These are phyloP conservation scores for Byasa hedistus DNA, from an alignment of 2,888 invertebrate species.

Conservation along the genomic window DNA sequence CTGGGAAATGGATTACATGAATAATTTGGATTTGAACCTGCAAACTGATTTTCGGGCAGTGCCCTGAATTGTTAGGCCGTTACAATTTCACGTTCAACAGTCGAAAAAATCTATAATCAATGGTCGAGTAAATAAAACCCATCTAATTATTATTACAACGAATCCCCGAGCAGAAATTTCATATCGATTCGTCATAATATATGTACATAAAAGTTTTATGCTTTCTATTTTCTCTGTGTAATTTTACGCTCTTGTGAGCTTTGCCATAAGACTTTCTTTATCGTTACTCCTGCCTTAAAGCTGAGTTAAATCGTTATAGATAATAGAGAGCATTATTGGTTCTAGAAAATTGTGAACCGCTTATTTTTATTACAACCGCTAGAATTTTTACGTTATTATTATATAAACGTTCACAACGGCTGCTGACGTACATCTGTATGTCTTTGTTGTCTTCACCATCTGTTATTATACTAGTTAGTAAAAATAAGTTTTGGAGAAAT, in stretches of 20 bases:
- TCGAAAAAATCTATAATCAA: too few species aligned
- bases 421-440: too few species aligned
- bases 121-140: too few species aligned
- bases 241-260: conserved; percentile 22
- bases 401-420: neutral
- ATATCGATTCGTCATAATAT: conserved; percentile 9
- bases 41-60: too few species aligned
- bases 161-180: neutral
- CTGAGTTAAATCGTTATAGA: conserved; percentile 13
- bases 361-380: conserved; percentile 1
- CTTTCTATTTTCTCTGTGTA: conserved; percentile 17
- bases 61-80: too few species aligned
- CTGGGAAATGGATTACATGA: too few species aligned
- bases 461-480: too few species aligned
- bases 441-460: too few species aligned
- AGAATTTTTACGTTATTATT: neutral
- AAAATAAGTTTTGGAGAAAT: too few species aligned
- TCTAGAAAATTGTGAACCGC: neutral
- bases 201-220: conserved; percentile 22
- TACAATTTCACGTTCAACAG: too few species aligned
- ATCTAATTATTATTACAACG: neutral
- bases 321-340: conserved; percentile 12
- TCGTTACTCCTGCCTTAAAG: conserved; percentile 4
- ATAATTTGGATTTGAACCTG: too few species aligned
- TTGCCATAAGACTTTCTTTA: conserved; percentile 12